Conservation (phyloP, 2,888 invertebrate species). For the Chrysolina haemoptera region DNA sequence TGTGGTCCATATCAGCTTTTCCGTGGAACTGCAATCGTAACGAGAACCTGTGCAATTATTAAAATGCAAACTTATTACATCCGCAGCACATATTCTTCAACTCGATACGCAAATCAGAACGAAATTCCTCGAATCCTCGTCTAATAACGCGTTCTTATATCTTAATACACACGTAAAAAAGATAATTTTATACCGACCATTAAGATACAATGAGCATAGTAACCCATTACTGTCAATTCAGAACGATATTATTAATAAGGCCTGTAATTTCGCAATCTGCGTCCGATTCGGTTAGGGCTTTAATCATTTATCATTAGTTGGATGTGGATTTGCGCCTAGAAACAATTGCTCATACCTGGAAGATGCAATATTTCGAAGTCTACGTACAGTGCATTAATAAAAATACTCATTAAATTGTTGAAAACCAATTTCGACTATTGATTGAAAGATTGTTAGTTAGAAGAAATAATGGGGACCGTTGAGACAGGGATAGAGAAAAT, state of each 20-base stretch:
- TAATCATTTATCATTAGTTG: slow-evolving; percentile 39
- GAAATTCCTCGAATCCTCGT: slow-evolving; percentile 26
- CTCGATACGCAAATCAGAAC: slow-evolving; percentile 30
- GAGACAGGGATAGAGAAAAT: too few relatives aligned
- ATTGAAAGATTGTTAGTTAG: too few relatives aligned
- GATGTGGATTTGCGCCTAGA: slow-evolving; percentile 24
- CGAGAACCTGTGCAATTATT: slow-evolving; percentile 25
- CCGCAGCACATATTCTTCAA: slow-evolving; percentile 24
- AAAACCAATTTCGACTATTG: too few relatives aligned
- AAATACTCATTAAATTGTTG: too few relatives aligned
- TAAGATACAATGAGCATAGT: slow-evolving; percentile 33
- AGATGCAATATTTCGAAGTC: background rate
- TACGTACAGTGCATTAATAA: too few relatives aligned
- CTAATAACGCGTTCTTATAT: slow-evolving; percentile 32
- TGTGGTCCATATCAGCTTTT: slow-evolving; percentile 19
- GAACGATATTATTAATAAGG: slow-evolving; percentile 41
- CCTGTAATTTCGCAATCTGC: slow-evolving; percentile 44
- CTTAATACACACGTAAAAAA: slow-evolving; percentile 37
- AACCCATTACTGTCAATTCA: slow-evolving; percentile 44
- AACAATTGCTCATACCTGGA: slow-evolving; percentile 13
- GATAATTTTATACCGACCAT: slow-evolving; percentile 39
- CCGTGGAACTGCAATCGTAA: slow-evolving; percentile 11
- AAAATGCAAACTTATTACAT: slow-evolving; percentile 25
- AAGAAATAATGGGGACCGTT: too few relatives aligned
- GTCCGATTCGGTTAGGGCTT: slow-evolving; percentile 28